Conservation (phyloP, 2,113 vertebrate species). For the Gymnogyps californianus region DNA sequence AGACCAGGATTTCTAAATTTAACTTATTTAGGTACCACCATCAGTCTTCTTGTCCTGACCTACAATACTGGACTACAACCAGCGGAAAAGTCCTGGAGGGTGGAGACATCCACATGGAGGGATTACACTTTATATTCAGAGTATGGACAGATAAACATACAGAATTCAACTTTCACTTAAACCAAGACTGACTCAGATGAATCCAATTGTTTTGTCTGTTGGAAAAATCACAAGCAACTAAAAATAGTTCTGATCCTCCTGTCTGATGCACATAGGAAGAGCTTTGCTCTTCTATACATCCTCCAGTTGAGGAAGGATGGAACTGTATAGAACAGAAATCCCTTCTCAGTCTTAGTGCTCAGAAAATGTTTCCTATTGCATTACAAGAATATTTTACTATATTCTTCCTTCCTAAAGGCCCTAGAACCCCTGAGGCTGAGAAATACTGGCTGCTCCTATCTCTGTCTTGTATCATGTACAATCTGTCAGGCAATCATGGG, state of each 20-base stretch:
- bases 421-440: neutral
- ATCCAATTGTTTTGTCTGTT: neutral
- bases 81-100: neutral
- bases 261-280: neutral
- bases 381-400: neutral
- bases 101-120: neutral
- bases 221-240: neutral
- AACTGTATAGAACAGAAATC: neutral
- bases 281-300: neutral
- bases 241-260: neutral
- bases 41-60: neutral
- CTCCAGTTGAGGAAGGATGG: neutral
- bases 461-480: neutral
- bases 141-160: neutral
- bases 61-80: neutral
- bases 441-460: neutral
- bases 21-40: neutral
- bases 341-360: neutral
- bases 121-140: neutral
- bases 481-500: neutral
- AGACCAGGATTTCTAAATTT: neutral
- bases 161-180: neutral
- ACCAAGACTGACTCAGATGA: neutral
- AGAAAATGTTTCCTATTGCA: neutral
- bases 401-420: neutral